A percentile compares a stretch with the other conserved stretches of the same genome.
These are phyloP conservation scores for Aurelia coerulea DNA, from an alignment of 30 jellyfish, hydroid and myxozoan species.

Conservation along the genomic window DNA sequence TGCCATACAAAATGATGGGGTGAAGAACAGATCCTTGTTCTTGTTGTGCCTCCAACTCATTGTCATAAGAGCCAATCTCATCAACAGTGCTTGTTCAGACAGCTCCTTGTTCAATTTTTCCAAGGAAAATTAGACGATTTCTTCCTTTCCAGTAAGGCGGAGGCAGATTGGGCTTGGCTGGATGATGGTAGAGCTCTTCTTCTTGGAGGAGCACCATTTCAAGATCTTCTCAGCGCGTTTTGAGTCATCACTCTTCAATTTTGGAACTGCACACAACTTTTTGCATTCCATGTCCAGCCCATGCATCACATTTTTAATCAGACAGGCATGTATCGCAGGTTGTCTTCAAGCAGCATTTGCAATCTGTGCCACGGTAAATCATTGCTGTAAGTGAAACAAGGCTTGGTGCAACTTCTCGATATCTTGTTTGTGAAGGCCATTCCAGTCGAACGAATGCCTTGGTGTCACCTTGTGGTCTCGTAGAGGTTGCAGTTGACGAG, in stretches of 20 bases:
- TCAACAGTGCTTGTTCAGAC: conserved; percentile 14
- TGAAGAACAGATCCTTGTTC: conserved; percentile 25
- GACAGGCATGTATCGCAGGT: conserved; percentile 8
- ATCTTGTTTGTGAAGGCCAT: too few species aligned
- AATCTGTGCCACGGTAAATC: neutral
- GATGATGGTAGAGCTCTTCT: conserved; percentile 4
- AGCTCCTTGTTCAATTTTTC: conserved; percentile 40
- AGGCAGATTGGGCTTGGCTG: conserved; percentile 35
- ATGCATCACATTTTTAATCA: conserved; percentile 13
- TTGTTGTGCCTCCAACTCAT: conserved; percentile 12
- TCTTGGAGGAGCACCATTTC: conserved; percentile 14
- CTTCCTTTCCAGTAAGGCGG: conserved; percentile 48
- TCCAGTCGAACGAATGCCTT: too few species aligned
- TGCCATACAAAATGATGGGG: conserved; percentile 49
- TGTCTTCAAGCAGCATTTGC: conserved; percentile 56
- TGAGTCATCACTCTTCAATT: conserved; percentile 14
- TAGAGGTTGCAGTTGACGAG: too few species aligned
- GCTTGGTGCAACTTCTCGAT: too few species aligned
- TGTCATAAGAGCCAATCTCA: conserved; percentile 35
- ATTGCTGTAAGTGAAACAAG: too few species aligned
- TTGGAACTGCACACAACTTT: conserved; percentile 27
- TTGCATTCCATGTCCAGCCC: conserved; percentile 45
- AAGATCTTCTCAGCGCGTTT: conserved; percentile 37
- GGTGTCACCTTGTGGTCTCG: too few species aligned
- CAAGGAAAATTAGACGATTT: conserved; percentile 18